phyloP scores from a whole-genome alignment of 1,140 invertebrate species.

The Ditylenchus dipsaci region DNA sequence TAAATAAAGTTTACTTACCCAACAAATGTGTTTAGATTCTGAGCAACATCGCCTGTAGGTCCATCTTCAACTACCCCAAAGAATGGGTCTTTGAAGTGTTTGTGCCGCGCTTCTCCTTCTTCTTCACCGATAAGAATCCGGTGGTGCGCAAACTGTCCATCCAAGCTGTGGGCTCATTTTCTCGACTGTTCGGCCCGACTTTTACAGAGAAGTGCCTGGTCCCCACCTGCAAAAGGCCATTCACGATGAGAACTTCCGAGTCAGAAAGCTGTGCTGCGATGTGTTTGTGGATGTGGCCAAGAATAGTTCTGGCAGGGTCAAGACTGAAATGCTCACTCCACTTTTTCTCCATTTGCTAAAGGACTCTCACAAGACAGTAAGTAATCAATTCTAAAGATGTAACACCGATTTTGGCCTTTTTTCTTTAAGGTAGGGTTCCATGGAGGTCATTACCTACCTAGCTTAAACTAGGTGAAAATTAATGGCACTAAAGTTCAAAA shows the following conservation, averaged over 20 bases:
- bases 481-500: no score
- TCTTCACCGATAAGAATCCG: conserved; percentile 15
- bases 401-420: no score
- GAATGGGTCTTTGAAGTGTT: conserved; percentile 29
- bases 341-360: conserved; percentile 17
- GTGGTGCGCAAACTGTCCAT: background rate
- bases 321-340: conserved; percentile 13
- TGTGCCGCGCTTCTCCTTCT: conserved; percentile 14
- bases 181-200: conserved; percentile 7
- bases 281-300: conserved; percentile 25
- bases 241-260: conserved; percentile 17
- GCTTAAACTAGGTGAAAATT: no score
- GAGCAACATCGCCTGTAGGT: conserved; percentile 2
- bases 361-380: conserved; percentile 1
- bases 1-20: no score
- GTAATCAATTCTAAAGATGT: no score
- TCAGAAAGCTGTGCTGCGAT: conserved; percentile 30
- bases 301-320: conserved; percentile 10
- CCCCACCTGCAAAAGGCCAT: conserved; percentile 11
- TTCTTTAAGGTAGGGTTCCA: no score
- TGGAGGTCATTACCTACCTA: no score
- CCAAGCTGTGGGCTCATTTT: conserved; percentile 10
- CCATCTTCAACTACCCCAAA: conserved; percentile 27
- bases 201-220: conserved; percentile 31
- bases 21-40: conserved; percentile 9